Evolutionary conservation across 2,888 invertebrate species (phyloP).

Genomic region (Cacoxenus indagator): DNA sequence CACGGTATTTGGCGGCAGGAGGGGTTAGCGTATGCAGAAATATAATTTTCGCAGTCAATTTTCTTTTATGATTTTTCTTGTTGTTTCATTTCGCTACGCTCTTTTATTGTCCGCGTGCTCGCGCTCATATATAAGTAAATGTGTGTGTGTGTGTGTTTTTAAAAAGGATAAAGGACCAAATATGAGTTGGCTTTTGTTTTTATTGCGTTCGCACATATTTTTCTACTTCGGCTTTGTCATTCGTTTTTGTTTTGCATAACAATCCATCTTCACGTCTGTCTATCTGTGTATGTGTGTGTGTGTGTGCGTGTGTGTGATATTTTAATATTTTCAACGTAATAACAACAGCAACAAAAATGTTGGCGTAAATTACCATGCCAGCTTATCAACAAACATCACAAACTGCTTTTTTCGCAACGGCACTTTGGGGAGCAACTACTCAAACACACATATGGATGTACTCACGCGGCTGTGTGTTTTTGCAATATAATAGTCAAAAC

Average conservation of each 20-base stretch:
- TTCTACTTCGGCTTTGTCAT: slow-evolving; percentile 33
- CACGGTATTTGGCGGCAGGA: too few relatives aligned
- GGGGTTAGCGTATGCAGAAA: slow-evolving; percentile 12
- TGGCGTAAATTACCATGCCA: slow-evolving; percentile 45
- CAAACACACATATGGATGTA: background rate
- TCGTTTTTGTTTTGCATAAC: slow-evolving; percentile 25
- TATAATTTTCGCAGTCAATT: slow-evolving; percentile 59
- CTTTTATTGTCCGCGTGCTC: background rate
- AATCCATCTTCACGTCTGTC: background rate
- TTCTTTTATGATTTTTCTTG: slow-evolving; percentile 50
- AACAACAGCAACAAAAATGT: slow-evolving; percentile 31
- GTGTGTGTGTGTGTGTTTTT: slow-evolving; percentile 15
- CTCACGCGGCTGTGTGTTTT: slow-evolving; percentile 22
- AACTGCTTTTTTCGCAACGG: slow-evolving; percentile 43
- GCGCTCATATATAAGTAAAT: slow-evolving; percentile 7
- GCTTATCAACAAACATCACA: slow-evolving; percentile 49
- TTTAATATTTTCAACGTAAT: slow-evolving; percentile 44
- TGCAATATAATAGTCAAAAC: slow-evolving; percentile 59
- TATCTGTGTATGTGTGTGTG: background rate
- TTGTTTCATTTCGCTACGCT: slow-evolving; percentile 25
- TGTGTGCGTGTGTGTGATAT: slow-evolving; percentile 32
- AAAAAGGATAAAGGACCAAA: slow-evolving; percentile 9
- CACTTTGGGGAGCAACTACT: slow-evolving; percentile 58
- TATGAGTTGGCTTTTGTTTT: slow-evolving; percentile 17
- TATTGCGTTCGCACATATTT: slow-evolving; percentile 38